phyloP scores from a whole-genome alignment of 92 coral and sea anemone species.

The Umimayanthus chanpuru region DNA sequence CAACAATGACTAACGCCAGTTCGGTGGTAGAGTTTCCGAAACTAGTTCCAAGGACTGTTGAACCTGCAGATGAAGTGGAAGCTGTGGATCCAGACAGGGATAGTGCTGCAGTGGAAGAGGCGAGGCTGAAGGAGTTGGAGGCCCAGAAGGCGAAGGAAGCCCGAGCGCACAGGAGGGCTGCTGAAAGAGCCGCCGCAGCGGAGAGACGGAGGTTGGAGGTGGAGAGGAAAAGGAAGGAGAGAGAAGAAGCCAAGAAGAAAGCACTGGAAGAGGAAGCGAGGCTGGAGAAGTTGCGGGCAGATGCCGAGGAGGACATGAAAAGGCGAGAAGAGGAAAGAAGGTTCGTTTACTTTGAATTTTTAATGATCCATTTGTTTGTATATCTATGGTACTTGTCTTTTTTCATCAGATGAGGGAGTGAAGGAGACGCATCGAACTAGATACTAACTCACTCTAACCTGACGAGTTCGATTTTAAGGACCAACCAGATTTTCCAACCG shows the following conservation, averaged over 20 bases:
- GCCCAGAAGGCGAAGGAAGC: constrained; percentile 74
- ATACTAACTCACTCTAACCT: too few relatives aligned
- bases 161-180: constrained; percentile 83
- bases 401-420: too few relatives aligned
- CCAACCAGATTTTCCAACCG: too few relatives aligned
- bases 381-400: too few relatives aligned
- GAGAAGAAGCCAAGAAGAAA: constrained; percentile 88
- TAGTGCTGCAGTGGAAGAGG: constrained; percentile 38
- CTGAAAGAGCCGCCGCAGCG: constrained; percentile 99
- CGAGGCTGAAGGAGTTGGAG: constrained; percentile 50
- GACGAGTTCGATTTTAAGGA: too few relatives aligned
- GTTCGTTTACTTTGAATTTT: constrained; percentile 62
- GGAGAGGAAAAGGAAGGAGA: constrained; percentile 92
- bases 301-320: constrained; percentile 93
- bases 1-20: constrained; percentile 32
- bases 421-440: too few relatives aligned
- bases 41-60: constrained; percentile 67
- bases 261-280: constrained; percentile 90
- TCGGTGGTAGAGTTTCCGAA: constrained; percentile 65
- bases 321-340: constrained; percentile 86
- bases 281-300: constrained; percentile 73
- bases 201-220: constrained; percentile 94
- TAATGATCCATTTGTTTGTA: too few relatives aligned
- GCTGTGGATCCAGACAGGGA: constrained; percentile 22
- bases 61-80: constrained; percentile 54